These are phyloP conservation scores for Nothoprocta pentlandii DNA, from an alignment of 2,113 vertebrate species.

Conservation along the genomic window DNA sequence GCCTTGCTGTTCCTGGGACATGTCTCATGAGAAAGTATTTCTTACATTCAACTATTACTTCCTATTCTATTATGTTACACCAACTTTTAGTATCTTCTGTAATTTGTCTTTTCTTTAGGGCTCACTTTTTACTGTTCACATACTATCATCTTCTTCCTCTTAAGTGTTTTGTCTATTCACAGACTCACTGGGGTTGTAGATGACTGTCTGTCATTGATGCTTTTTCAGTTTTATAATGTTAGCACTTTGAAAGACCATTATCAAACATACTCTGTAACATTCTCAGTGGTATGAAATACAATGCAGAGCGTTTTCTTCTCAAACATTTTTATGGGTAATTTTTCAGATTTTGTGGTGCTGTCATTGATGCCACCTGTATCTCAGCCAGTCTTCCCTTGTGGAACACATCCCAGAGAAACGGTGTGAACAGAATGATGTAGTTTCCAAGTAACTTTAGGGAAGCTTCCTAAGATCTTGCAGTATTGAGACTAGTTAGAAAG, in stretches of 20 bases:
- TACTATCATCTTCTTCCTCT: not conserved
- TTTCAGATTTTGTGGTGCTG: slow-evolving; percentile 57
- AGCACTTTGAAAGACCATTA: not conserved
- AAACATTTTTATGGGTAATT: slow-evolving; percentile 40
- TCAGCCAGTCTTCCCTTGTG: not conserved
- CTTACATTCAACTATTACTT: not conserved
- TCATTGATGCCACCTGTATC: not conserved
- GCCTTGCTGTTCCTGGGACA: not conserved
- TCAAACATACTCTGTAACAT: slow-evolving; percentile 1
- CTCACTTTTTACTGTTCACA: not conserved
- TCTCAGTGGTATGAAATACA: slow-evolving; percentile 12
- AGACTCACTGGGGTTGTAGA: not conserved
- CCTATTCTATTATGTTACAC: not conserved
- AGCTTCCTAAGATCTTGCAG: not conserved
- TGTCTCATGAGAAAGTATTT: not conserved
- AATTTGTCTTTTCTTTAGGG: not conserved
- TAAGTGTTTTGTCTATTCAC: not conserved
- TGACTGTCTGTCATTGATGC: not conserved
- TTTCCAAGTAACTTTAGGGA: slow-evolving; percentile 18
- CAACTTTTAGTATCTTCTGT: not conserved
- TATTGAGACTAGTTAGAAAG: not conserved
- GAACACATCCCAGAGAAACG: slow-evolving; percentile 23
- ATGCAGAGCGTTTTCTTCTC: slow-evolving; percentile 7
- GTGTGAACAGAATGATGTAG: slow-evolving; percentile 22
- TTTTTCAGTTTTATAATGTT: not conserved